Conservation (phyloP, 2,113 vertebrate genomes). For the Elephantulus edwardii region DNA sequence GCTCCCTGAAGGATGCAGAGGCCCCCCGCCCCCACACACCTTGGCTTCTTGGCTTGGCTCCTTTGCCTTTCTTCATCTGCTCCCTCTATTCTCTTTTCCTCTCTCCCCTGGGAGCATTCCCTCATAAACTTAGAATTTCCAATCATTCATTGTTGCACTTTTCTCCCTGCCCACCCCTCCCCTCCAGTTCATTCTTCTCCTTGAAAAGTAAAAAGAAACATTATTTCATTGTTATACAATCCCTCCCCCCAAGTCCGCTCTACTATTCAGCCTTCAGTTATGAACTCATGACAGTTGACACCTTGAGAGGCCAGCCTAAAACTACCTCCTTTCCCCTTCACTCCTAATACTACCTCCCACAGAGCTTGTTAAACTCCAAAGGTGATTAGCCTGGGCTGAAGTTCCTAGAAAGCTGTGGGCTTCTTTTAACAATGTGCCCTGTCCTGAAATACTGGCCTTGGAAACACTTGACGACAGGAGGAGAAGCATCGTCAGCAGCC, state of each 20-base stretch:
- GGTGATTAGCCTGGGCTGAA: not conserved
- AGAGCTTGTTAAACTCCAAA: not conserved
- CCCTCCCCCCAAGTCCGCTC: no score
- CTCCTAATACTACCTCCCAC: not conserved
- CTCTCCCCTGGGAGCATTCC: not conserved
- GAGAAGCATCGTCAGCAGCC: not conserved
- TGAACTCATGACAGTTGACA: not conserved
- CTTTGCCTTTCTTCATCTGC: not conserved
- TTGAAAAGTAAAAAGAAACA: no score
- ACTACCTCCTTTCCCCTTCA: not conserved
- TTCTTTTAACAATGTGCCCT: not conserved
- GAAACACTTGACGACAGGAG: not conserved
- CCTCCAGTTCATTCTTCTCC: no score
- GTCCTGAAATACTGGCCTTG: not conserved
- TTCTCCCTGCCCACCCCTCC: no score
- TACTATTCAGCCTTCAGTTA: no score
- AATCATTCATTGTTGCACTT: no score
- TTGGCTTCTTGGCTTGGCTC: not conserved
- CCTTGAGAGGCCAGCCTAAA: not conserved
- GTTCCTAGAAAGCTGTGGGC: not conserved
- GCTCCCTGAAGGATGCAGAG: not conserved
- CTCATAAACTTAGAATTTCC: not conserved
- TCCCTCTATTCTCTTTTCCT: not conserved
- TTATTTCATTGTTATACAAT: no score
- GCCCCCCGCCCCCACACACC: not conserved